These are phyloP conservation scores for Nannoperca obscura DNA, from an alignment of 2,797 vertebrate genomes.

Conservation along the genomic window DNA sequence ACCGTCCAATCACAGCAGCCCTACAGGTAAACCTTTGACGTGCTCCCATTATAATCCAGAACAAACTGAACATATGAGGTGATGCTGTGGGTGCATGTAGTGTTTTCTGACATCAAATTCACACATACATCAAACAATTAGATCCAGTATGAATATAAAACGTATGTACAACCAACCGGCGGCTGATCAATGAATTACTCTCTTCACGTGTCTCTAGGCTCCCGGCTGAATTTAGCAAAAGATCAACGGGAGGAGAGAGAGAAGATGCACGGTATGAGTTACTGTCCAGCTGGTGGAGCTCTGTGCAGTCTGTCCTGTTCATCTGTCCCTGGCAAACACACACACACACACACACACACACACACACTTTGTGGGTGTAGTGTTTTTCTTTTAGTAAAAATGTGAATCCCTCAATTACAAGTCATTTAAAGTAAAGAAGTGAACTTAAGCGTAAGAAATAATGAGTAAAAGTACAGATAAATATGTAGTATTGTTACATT, in stretches of 20 bases:
- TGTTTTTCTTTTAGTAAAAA: neutral
- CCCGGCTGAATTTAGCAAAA: constrained; percentile 58
- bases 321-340: constrained; percentile 38
- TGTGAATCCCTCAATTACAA: neutral
- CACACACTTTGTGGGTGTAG: neutral
- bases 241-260: constrained; percentile 68
- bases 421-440: neutral
- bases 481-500: too few species aligned
- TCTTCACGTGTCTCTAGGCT: constrained; percentile 27
- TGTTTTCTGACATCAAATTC: neutral
- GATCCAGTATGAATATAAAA: neutral
- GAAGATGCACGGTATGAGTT: constrained; percentile 67
- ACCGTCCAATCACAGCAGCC: constrained; percentile 58
- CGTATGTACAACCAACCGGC: neutral
- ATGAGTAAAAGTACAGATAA: too few species aligned
- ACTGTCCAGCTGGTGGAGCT: constrained; percentile 53
- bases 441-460: too few species aligned
- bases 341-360: constrained; percentile 14
- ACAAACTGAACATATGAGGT: neutral
- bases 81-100: neutral
- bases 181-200: neutral
- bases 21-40: constrained; percentile 65
- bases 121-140: neutral
- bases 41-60: neutral
- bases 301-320: constrained; percentile 33